Percentiles rank a stretch among this genome's conserved stretches.
phyloP scores from a whole-genome alignment of 2,888 invertebrate species.

The Melieria crassipennis region DNA sequence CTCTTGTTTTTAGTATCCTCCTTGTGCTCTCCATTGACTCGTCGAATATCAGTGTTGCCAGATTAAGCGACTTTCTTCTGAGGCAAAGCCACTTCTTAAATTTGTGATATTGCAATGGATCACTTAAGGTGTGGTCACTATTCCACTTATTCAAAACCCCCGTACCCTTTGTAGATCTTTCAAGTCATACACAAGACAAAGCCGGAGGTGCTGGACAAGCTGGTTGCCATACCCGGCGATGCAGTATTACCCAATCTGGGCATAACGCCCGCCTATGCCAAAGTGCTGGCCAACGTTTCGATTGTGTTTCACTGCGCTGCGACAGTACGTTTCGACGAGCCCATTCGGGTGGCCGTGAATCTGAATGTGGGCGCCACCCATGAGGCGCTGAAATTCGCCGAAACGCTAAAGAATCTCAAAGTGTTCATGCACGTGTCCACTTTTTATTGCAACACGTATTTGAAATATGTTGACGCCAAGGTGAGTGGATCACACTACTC shows the following conservation, averaged over 20 bases:
- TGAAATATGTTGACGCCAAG: conserved; percentile 76
- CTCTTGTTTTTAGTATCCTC: too few species aligned
- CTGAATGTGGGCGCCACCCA: conserved; percentile 74
- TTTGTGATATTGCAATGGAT: neutral
- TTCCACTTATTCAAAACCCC: neutral
- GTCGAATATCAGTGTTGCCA: too few species aligned
- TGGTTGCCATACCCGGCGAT: conserved; percentile 56
- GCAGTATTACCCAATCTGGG: conserved; percentile 50
- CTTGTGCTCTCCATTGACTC: too few species aligned
- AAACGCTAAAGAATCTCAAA: conserved; percentile 68
- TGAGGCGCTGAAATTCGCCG: conserved; percentile 71
- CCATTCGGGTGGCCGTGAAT: conserved; percentile 72
- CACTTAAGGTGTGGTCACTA: too few species aligned
- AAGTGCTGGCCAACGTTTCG: conserved; percentile 68
- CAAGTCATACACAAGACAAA: conserved; percentile 45
- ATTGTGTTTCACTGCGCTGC: conserved; percentile 83
- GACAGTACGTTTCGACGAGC: conserved; percentile 84
- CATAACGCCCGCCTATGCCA: conserved; percentile 43
- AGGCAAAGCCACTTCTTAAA: neutral
- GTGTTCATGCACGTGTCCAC: conserved; percentile 85
- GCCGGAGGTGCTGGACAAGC: conserved; percentile 52
- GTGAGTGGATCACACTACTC: conserved; percentile 56
- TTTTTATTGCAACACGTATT: conserved; percentile 85
- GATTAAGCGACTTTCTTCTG: too few species aligned
- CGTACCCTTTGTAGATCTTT: conserved; percentile 40